Evolutionary conservation across 2,888 invertebrate genomes (phyloP), one percentile per base, ranked within the genome.

Genomic region (Ophion costatus): DNA sequence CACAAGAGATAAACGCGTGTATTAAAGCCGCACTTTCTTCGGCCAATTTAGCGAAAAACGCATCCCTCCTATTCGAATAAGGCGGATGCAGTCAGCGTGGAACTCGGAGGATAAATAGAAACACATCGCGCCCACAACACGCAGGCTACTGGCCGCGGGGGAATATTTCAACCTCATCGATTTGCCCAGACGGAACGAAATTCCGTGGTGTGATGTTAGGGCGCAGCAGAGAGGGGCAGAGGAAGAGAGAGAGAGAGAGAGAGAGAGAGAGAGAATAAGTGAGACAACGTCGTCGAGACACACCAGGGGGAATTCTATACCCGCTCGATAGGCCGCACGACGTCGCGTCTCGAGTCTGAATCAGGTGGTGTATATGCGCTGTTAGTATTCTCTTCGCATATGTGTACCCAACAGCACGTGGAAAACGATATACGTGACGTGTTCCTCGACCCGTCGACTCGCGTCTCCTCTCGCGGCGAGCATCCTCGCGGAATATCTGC

Each of bases 81-180:
- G 45, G 10, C 11, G n/a, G n/a, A n/a, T n/a, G n/a, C n/a, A 29
- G 29, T 29, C 29, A 38, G 66, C n/a, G 14, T 42, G 24, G 2
- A 24, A 84, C 77, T 67, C 9, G 42, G 61, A 59, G 20, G 42
- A 73, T 66, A 78, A 80, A 81, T 78, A 64, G 59, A 80, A 80
- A 74, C 59, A 20, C 59, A n/a, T 22, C 59, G 20, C 59, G n/a
- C 61, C 33, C 66, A 20, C 20, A 63, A 42, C 61, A 22, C 38
- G 64, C 57, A n/a, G 33, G 61, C 24, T 67, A 67, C 61, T 56
- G 33, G 42, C 38, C 74, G 78, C 45, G 67, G 63, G 82, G 80
- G 76, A 82, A 85, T 80, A 82, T 82, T 76, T 76, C 83, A 80
- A 83, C 80, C 73, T 73, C 75, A 85, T 85, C 82, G 80, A 85